A percentile compares a stretch with the other conserved stretches of the same genome.
These are phyloP conservation scores for Catharus fuscescens DNA, from an alignment of 2,113 vertebrate genomes.

Conservation along the genomic window DNA sequence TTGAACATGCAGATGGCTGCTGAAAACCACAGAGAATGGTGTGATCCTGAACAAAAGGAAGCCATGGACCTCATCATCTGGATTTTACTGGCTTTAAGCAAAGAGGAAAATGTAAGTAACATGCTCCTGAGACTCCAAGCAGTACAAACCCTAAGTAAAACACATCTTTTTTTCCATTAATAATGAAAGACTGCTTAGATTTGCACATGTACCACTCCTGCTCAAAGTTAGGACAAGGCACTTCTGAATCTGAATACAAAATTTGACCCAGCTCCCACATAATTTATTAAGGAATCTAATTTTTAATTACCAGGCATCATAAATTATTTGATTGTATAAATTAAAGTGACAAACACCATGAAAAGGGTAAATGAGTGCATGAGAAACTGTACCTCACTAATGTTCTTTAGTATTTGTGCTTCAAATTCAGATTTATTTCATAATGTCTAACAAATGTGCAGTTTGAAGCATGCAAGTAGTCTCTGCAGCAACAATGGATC, in stretches of 20 bases:
- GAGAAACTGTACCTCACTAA: not conserved
- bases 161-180: not conserved
- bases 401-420: not conserved
- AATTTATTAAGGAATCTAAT: not conserved
- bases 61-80: not conserved
- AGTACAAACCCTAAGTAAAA: not conserved
- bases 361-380: not conserved
- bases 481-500: not conserved
- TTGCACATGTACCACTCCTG: not conserved
- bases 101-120: not conserved
- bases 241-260: not conserved
- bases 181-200: slow-evolving; percentile 2
- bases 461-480: not conserved
- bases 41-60: not conserved
- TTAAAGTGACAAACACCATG: not conserved
- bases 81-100: not conserved
- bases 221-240: not conserved
- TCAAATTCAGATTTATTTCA: not conserved
- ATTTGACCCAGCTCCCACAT: not conserved
- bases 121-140: not conserved
- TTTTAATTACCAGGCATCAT: not conserved
- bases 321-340: not conserved
- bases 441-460: not conserved
- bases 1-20: not conserved
- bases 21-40: not conserved